Evolutionary conservation across 2,888 invertebrate species (phyloP).

Genomic region (Willowsia nigromaculata): DNA sequence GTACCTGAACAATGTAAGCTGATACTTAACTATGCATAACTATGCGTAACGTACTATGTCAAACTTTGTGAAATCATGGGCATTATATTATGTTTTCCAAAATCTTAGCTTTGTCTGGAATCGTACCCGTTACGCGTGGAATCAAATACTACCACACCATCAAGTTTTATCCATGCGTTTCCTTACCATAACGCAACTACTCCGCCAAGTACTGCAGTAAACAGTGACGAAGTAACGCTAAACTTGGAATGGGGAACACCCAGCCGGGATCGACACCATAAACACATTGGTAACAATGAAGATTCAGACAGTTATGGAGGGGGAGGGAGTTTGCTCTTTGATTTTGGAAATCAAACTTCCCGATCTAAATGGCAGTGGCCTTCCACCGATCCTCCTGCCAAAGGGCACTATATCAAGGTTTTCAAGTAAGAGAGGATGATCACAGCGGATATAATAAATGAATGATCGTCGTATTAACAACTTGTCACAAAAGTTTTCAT

Average conservation of each 20-base stretch:
- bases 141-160: background rate
- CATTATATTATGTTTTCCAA: background rate
- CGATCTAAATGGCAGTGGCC: background rate
- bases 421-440: background rate
- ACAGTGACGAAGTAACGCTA: background rate
- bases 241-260: constrained; percentile 36
- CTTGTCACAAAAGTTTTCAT: background rate
- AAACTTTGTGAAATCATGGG: background rate
- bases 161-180: background rate
- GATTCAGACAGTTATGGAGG: background rate
- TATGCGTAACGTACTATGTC: background rate
- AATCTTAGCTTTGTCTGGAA: constrained; percentile 6
- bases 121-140: background rate
- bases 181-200: background rate
- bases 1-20: constrained; percentile 39
- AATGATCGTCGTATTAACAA: background rate
- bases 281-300: background rate
- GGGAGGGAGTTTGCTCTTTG: background rate
- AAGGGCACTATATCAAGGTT: background rate
- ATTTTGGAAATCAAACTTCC: background rate
- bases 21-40: background rate
- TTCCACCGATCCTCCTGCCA: background rate
- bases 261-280: background rate
- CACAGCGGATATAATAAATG: background rate
- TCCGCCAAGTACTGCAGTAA: background rate